Evolutionary conservation across 2,797 vertebrate genomes (phyloP).

Genomic region (Cossypha caffra): DNA sequence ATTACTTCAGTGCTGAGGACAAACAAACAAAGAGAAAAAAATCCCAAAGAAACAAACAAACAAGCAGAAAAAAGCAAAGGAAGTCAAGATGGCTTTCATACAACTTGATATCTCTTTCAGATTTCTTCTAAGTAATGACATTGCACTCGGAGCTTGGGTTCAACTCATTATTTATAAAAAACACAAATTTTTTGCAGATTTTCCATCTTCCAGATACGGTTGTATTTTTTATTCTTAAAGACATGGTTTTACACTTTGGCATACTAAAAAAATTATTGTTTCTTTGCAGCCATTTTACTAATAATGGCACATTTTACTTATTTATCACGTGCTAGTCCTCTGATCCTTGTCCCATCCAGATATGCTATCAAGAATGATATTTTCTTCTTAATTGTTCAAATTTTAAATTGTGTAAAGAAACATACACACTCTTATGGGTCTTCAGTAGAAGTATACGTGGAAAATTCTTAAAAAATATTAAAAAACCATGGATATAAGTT

Average conservation of each 20-base stretch:
- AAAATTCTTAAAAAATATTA: neutral
- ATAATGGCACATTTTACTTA: neutral
- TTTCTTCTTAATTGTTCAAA: neutral
- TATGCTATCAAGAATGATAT: neutral
- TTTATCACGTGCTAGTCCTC: neutral
- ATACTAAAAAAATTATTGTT: neutral
- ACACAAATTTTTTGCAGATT: neutral
- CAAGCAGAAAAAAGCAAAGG: neutral
- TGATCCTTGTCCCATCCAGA: neutral
- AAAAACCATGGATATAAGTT: neutral
- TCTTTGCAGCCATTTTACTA: neutral
- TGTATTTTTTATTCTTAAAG: neutral
- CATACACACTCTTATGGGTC: neutral
- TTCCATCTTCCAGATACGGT: neutral
- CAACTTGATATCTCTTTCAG: neutral
- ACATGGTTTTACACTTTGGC: fast-evolving
- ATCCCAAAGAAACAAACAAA: neutral
- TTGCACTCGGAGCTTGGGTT: neutral
- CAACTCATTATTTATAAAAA: neutral
- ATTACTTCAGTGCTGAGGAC: neutral
- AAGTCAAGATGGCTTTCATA: neutral
- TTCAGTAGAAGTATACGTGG: neutral
- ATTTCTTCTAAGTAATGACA: neutral
- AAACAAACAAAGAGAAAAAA: neutral
- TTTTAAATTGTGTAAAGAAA: neutral